A percentile compares a stretch with the other conserved stretches of the same genome.
Evolutionary conservation across 2,888 invertebrate species (phyloP).

Genomic region (Drosophila kokeensis): DNA sequence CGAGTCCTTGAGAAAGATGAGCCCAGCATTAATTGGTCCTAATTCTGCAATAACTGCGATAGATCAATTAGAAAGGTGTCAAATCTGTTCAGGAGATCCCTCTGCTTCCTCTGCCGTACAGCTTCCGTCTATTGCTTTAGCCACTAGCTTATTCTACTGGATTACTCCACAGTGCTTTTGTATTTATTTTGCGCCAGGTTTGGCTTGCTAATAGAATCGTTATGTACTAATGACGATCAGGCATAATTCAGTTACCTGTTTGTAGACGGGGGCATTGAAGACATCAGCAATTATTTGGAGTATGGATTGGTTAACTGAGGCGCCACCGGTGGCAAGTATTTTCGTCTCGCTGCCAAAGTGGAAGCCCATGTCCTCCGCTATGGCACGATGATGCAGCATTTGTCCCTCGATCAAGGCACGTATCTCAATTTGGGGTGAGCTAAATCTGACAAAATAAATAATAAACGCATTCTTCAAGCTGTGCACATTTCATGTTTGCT

Average conservation of each 20-base stretch:
- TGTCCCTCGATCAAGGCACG: slow-evolving; percentile 97
- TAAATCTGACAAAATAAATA: slow-evolving; percentile 68
- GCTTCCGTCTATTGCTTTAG: background rate
- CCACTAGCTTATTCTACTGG: too few species aligned
- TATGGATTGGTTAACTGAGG: slow-evolving; percentile 93
- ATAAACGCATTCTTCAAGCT: background rate
- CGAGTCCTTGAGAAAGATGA: background rate
- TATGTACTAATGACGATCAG: background rate
- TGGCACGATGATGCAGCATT: slow-evolving; percentile 92
- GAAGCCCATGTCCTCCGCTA: slow-evolving; percentile 94
- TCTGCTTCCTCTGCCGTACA: background rate
- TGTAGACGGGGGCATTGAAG: slow-evolving; percentile 95
- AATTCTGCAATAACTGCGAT: background rate
- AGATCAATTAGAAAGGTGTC: background rate
- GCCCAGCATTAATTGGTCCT: background rate
- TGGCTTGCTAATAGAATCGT: background rate
- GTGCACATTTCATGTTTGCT: background rate
- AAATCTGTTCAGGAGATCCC: background rate
- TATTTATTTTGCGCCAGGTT: background rate
- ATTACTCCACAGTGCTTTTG: too few species aligned
- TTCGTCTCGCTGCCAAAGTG: slow-evolving; percentile 88
- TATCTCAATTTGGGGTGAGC: slow-evolving; percentile 90
- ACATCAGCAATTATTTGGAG: slow-evolving; percentile 96
- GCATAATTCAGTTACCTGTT: slow-evolving; percentile 87
- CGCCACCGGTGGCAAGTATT: slow-evolving; percentile 97